Base-by-base conservation (phyloP, 2,888 invertebrate genomes). In the Brachypalpus laphriformis region DNA sequence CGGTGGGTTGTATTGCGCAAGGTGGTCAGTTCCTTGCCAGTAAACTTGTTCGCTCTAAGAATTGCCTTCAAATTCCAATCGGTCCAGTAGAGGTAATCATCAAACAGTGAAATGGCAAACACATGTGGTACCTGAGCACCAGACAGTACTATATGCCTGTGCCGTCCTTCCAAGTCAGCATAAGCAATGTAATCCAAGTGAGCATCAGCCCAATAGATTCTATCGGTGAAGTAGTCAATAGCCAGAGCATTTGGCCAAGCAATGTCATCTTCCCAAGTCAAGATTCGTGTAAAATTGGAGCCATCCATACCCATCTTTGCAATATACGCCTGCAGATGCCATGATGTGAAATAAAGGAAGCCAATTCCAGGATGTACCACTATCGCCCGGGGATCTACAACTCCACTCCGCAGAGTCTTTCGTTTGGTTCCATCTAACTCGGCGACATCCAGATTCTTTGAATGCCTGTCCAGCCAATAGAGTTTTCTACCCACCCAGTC, bases 181-280 rank as follows among this genome's bases (percentile, higher is more conserved):
- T 96, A 97, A 40, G 98, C 99, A 63, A 99, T 98, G 90, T 99
- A 99, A 91, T 99, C 98, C 87, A 99, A 94, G 92, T 99, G 99
- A 87, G 99, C 99, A 91, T 99, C 99, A 0, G 99, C 99, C 96
- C 97, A 99, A 93, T 97, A 99, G 51, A 99, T 94, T 88, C 97
- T 94, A 88, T 99, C 97, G 0, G 98, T 97, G 90, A 98, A 97
- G 91, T 98, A 99, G 90, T 99, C 99, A 77, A 99, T 96, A 0
- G 99, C 97, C 14, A 99, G 91, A 0, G 99, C 99, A 91, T 99
- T 99, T 0, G 99, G 99, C 99, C 99, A 99, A 0, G 98, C 98
- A 61, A 99, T 96, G 89, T 98, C 98, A 87, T 98, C 95, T 89
- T 98, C 97, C 95, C 97, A 97, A 20, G 96, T 97, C 14, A 99